Base-by-base conservation (phyloP, 2,888 invertebrate species). In the Meiosimyza platycephala region DNA sequence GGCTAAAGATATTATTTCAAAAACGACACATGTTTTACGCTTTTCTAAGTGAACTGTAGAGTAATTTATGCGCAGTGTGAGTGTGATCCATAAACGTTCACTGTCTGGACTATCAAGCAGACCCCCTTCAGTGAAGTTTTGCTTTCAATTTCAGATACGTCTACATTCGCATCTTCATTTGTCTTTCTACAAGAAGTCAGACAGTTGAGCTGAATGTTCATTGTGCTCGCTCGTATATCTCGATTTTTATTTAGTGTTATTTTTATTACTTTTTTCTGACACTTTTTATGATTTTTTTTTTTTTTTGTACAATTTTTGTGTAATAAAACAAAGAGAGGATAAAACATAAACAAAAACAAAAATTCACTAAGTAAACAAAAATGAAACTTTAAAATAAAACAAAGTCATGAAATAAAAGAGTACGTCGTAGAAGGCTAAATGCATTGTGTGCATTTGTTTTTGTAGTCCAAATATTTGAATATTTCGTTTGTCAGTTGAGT, bases 21-120 rank as follows among this genome's bases (percentile, higher is more conserved):
- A 28, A 40, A 33, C 60, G n/a, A 62, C 60, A 47, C 60, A 62
- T 62, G 60, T 40, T 62, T n/a, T 6, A 6, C 47, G 47, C 11
- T 16, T 62, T 47, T 33, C 40, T n/a, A 28, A 40, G 33, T 62
- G 60, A 40, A 62, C 47, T 62, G 47, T 47, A 62, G 40, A 62
- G 40, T 62, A 62, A 62, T 62, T 62, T 62, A 62, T 62, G 60
- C 60, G 15, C 40, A 60, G 60, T 40, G 40, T 40, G 40, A 62
- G 40, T 16, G 60, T 40, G 60, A 40, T 40, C 47, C 6, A 62
- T 62, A 62, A 62, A 62, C 33, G 13, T 57, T 57, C 13, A 15
- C 55, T 6, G 22, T 7, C 13, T 28, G 22, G 28, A 13, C 28
- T 15, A 6, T 57, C 28, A 13, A 13, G 57, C 12, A 13, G 57